These are phyloP conservation scores for Conus ventricosus DNA, from an alignment of 1,140 invertebrate genomes.

Conservation along the genomic window DNA sequence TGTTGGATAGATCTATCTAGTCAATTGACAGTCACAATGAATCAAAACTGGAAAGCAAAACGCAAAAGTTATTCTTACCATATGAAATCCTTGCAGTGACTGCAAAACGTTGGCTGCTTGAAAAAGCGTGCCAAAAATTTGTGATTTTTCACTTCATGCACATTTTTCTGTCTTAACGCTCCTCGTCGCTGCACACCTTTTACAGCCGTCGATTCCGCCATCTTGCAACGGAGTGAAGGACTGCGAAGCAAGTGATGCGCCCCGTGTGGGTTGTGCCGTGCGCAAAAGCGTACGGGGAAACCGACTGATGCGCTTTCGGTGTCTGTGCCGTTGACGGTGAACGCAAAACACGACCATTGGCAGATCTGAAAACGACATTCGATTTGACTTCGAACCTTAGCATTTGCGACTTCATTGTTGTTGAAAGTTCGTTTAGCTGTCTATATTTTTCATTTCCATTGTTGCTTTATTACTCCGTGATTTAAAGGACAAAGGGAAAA, in stretches of 20 bases:
- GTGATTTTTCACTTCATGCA: slow-evolving; percentile 94
- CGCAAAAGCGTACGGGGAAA: background rate
- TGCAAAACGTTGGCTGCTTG: slow-evolving; percentile 99
- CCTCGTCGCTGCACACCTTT: slow-evolving; percentile 83
- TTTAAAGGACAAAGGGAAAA: background rate
- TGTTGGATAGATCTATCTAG: too few relatives aligned
- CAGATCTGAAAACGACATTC: background rate
- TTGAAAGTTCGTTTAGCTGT: too few relatives aligned
- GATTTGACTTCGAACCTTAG: too few relatives aligned
- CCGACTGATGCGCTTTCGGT: background rate
- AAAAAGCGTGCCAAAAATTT: slow-evolving; percentile 99
- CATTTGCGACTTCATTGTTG: too few relatives aligned
- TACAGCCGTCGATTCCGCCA: slow-evolving; percentile 61
- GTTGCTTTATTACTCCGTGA: too few relatives aligned
- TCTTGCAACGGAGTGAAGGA: slow-evolving; percentile 55
- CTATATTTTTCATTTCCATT: too few relatives aligned
- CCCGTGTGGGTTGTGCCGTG: slow-evolving; percentile 22
- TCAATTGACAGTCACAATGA: background rate
- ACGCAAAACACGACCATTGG: too few relatives aligned
- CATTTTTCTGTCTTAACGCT: slow-evolving; percentile 99
- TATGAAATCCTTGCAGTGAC: slow-evolving; percentile 99
- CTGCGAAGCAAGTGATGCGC: slow-evolving; percentile 16
- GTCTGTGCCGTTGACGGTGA: background rate
- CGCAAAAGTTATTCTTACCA: slow-evolving; percentile 85
- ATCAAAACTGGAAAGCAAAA: background rate